Evolutionary conservation across 2,888 invertebrate species (phyloP), one percentile per base, ranked within the genome.

Genomic region (Yponomeuta malinellus): DNA sequence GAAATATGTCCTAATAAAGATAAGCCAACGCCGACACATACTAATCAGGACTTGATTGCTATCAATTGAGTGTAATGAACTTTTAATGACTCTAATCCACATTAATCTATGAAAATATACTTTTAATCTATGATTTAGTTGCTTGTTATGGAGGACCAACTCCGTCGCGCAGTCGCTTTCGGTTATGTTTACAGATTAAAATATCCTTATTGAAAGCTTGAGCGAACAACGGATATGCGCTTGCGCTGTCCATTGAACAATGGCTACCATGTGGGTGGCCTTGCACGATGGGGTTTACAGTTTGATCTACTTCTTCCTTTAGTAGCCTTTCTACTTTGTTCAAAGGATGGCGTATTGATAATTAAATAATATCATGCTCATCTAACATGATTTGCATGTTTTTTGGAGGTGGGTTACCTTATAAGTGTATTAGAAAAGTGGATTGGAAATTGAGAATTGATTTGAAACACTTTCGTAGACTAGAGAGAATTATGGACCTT

Each of bases 251-350:
- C 29, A 23, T 23, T 10, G 43, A 67, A 43, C 43, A 48, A 68
- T 31, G 52, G 8, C 72, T 75, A 72, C 87, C 75, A 77, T 79
- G 87, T 88, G 90, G 88, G 90, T 87, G 90, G 90, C 75, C 82
- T 81, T 73, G 76, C 71, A 8, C 77, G 77, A 77, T 77, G 79
- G 80, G 78, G 79, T 77, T 75, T 75, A 81, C 76, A 76, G 75
- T 75, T 73, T 74, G 75, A 72, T 74, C 75, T 75, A 75, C 69
- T 69, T 69, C 31, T 59, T 52, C 33, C 69, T 69, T 2, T 68
- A 68, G 23, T 48, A 29, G 43, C 48, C n/a, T n/a, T 68, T 68
- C 23, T 43, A 48, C 48, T 23, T 23, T 23, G 3, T 66, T 66
- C 33, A 66, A 31, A 66, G 66, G 66, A 63, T 37, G 66, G 31